These are phyloP conservation scores for Hirundo rustica DNA, from an alignment of 2,797 vertebrate genomes.

Conservation along the genomic window DNA sequence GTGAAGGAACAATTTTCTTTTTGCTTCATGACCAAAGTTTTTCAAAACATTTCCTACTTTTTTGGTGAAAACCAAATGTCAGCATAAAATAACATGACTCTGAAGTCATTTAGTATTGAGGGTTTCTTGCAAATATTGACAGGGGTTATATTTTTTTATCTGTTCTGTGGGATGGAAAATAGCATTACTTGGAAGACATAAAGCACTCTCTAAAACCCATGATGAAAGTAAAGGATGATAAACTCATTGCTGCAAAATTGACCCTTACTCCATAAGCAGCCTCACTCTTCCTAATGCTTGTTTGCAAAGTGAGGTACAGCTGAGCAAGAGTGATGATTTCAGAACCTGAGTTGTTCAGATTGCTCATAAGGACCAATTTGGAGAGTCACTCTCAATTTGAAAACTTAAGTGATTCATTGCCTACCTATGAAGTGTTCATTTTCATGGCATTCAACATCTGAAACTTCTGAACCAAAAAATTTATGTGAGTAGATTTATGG, in stretches of 20 bases:
- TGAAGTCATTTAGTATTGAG: background rate
- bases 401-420: background rate
- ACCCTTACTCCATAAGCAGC: background rate
- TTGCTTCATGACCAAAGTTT: background rate
- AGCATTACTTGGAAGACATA: background rate
- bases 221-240: background rate
- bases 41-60: background rate
- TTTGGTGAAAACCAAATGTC: background rate
- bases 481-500: background rate
- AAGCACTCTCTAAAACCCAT: background rate
- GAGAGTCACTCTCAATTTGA: background rate
- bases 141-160: background rate
- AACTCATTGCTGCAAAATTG: background rate
- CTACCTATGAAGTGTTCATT: accelerated
- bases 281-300: background rate
- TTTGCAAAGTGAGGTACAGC: background rate
- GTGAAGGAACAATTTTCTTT: background rate
- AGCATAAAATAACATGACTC: background rate
- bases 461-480: background rate
- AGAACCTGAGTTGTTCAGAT: background rate
- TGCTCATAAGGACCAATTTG: background rate
- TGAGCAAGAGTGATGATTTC: background rate
- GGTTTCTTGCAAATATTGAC: background rate
- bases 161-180: background rate
- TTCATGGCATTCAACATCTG: background rate